Base-by-base conservation (phyloP, 2,797 vertebrate species). In the Anabacerthia variegaticeps region DNA sequence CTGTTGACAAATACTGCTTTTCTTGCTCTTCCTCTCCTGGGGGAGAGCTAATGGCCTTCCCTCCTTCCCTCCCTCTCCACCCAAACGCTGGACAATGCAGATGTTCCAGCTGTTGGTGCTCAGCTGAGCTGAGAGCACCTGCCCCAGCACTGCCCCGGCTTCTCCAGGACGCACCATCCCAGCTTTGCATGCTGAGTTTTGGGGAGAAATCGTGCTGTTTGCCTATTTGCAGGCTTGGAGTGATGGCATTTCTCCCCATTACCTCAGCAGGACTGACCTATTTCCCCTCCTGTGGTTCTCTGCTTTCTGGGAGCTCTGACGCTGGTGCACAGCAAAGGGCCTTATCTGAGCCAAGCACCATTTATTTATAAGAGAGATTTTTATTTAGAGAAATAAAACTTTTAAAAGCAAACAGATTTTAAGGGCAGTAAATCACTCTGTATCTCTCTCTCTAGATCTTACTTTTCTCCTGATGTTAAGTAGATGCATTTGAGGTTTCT, bases 381-480 rank as follows among this genome's bases (percentile, higher is more conserved):
- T 83, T 71, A 65, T 89, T 95, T 89, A 74, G 63, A 30, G 32
- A 32, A 62, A 48, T 54, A 74, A 78, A 30, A 12, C 30, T 79
- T 92, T 68, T 75, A 88, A 88, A 55, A 56, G 76, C 72, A 93
- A 94, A 46, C 69, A 77, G 46, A 81, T 78, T 91, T 81, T 67
- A 59, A 41, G 36, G 41, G 51, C 43, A 67, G 13, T 81, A 89
- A 95, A 78, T 85, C 73, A 32, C 39, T 37, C 49, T 2, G 4
- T 37, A 36, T 41, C 39, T 72, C 65, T 79, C 46, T 46, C 15
- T 44, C 54, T 75, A 69, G 43, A 75, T 48, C 28, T 69, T 30
- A 6, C 28, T 61, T 79, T 76, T 36, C 20, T 51, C 26, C 72
- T 44, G 18, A 21, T 9, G 32, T n/a, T 46, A 78, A 73, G 52